Evolutionary conservation across 2,888 invertebrate genomes (phyloP), one percentile per base, ranked within the genome.

Genomic region (Pimpla rufipes): DNA sequence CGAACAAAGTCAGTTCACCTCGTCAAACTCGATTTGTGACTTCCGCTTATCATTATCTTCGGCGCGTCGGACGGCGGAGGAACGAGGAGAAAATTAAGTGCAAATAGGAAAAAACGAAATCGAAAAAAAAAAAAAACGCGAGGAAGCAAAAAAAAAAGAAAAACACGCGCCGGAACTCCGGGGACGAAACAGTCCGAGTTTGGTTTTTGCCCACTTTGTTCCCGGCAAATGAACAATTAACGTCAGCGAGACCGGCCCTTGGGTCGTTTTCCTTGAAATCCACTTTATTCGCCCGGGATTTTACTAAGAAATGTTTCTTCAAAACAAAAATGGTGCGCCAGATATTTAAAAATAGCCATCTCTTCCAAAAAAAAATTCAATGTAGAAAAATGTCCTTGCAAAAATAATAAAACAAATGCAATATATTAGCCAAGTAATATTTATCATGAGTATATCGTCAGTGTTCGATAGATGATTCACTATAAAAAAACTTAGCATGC

Each of bases 1-100:
- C 21, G 42, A 73, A 77, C 68, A 80, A 73, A 83, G 73, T 79
- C 47, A 77, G 73, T 79, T 52, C 42, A 77, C 73, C 83, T 83
- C 83, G 83, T 83, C 79, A 83, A 79, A 83, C 83, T 83, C 83
- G 83, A 83, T 83, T 83, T 83, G 83, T 80, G 76, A 80, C 79
- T 83, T 83, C 83, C 83, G 79, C 75, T 83, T 83, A 83, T 83
- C 83, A 83, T 83, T 83, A 83, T 83, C 83, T 75, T 83, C 71
- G 66, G 59, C 83, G 79, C 79, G 79, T 68, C 76, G 76, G 68
- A 76, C 67, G 73, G 77, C 45, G 29, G 13, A 73, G 64, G 35
- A 50, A 50, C 18, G 35, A 55, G 13, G 50, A 23, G 52, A 70
- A 70, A 40, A 35, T 42, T 21, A 64, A 66, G 40, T 10, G 37